These are phyloP conservation scores for Otolemur garnettii DNA, from an alignment of 2,113 vertebrate species.

Conservation along the genomic window DNA sequence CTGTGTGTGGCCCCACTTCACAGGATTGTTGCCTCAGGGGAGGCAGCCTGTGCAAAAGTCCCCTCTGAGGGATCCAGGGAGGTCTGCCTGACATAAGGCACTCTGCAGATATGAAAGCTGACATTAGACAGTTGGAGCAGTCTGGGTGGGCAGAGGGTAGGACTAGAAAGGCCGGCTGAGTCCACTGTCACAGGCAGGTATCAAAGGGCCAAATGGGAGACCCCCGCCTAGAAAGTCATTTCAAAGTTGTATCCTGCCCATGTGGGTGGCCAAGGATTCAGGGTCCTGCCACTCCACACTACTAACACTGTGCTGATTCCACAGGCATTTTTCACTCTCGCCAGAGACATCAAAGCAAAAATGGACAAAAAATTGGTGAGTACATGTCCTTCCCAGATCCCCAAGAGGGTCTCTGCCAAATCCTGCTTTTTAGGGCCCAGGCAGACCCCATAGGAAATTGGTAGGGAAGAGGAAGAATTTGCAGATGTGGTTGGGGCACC, in stretches of 20 bases:
- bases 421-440: not conserved
- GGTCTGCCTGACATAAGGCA: not conserved
- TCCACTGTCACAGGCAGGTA: not conserved
- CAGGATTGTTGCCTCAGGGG: not conserved
- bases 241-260: not conserved
- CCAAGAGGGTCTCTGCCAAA: fast-evolving
- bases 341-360: conserved; percentile 99
- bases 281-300: not conserved
- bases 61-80: too few relatives aligned
- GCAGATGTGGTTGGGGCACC: not conserved
- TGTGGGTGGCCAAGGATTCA: fast-evolving
- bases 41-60: fast-evolving
- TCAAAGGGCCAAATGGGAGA: not conserved
- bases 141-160: not conserved
- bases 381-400: not conserved
- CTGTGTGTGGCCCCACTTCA: not conserved
- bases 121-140: not conserved
- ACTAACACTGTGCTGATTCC: not conserved
- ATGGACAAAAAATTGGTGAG: conserved; percentile 99
- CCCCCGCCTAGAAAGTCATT: not conserved
- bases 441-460: fast-evolving
- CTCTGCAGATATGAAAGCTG: not conserved
- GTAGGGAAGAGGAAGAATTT: too few relatives aligned
- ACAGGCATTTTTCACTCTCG: conserved; percentile 98
- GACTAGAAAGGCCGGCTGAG: not conserved